Percentiles rank a stretch among this genome's conserved stretches.
Conservation (phyloP, 1,140 invertebrate species). For the Hyposmocoma kahamanoa region DNA sequence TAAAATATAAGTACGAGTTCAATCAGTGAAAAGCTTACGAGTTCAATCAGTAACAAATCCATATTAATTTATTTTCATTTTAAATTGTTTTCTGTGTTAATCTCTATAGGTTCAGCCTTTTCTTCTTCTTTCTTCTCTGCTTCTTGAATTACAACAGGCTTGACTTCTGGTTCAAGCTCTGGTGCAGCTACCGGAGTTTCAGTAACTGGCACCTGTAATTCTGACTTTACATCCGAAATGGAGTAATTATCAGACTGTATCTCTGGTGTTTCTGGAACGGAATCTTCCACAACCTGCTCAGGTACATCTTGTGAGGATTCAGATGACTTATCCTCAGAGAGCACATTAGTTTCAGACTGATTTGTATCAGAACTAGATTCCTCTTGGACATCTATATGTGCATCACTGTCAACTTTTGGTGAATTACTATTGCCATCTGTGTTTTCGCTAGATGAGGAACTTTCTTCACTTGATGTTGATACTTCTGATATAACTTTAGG, state of each 20-base stretch:
- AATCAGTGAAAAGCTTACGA: too few species aligned
- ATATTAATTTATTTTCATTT: too few species aligned
- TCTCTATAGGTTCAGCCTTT: slow-evolving; percentile 11
- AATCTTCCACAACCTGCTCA: slow-evolving; percentile 10
- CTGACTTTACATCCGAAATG: slow-evolving; percentile 60
- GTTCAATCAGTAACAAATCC: too few species aligned
- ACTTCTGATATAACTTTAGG: slow-evolving; percentile 43
- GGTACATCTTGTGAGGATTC: slow-evolving; percentile 13
- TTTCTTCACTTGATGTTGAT: slow-evolving; percentile 53
- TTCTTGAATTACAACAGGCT: slow-evolving; percentile 14
- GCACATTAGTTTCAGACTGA: slow-evolving; percentile 21
- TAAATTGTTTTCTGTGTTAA: too few species aligned
- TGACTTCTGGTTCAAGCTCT: slow-evolving; percentile 12
- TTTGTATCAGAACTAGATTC: slow-evolving; percentile 16
- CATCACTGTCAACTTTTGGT: slow-evolving; percentile 38
- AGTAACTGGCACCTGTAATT: slow-evolving; percentile 31
- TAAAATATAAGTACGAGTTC: too few species aligned
- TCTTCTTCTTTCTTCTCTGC: slow-evolving; percentile 18
- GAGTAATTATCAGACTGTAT: slow-evolving; percentile 58
- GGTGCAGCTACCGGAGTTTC: slow-evolving; percentile 1
- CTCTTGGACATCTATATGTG: slow-evolving; percentile 31
- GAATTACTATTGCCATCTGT: slow-evolving; percentile 64
- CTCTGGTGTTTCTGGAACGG: slow-evolving; percentile 8
- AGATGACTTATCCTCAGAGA: slow-evolving; percentile 14
- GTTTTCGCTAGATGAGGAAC: slow-evolving; percentile 64